Conservation (phyloP, 2,113 vertebrate species). For the Fulica atra region DNA sequence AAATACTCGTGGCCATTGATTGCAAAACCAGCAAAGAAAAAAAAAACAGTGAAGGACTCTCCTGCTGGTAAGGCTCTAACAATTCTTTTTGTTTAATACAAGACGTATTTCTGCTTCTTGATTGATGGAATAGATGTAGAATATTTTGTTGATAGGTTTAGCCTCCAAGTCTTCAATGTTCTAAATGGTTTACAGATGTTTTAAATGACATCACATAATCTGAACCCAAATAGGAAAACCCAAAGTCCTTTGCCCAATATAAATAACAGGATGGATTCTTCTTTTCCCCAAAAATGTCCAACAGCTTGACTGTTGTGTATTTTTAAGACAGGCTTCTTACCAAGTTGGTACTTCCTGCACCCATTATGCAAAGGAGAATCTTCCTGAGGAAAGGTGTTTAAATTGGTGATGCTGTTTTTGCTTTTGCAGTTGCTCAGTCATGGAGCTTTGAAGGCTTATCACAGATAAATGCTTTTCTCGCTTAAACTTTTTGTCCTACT, state of each 20-base stretch:
- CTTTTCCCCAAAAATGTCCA: background rate
- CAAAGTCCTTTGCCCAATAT: background rate
- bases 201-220: background rate
- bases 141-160: too few relatives aligned
- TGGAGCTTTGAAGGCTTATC: background rate
- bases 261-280: background rate
- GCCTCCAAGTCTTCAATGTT: too few relatives aligned
- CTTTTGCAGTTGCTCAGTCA: background rate
- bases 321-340: background rate
- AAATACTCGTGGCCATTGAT: background rate
- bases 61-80: background rate
- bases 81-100: background rate
- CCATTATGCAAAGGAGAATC: background rate
- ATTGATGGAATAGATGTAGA: background rate
- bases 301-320: background rate
- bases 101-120: background rate
- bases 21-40: background rate
- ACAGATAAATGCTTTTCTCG: background rate
- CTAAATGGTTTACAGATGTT: background rate
- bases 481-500: background rate
- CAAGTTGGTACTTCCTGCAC: background rate
- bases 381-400: background rate
- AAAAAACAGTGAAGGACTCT: background rate
- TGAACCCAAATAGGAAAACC: background rate
- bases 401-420: background rate